A percentile compares a stretch with the other conserved stretches of the same genome.
Conservation (phyloP, 2,113 vertebrate genomes). For the Crypturellus undulatus region DNA sequence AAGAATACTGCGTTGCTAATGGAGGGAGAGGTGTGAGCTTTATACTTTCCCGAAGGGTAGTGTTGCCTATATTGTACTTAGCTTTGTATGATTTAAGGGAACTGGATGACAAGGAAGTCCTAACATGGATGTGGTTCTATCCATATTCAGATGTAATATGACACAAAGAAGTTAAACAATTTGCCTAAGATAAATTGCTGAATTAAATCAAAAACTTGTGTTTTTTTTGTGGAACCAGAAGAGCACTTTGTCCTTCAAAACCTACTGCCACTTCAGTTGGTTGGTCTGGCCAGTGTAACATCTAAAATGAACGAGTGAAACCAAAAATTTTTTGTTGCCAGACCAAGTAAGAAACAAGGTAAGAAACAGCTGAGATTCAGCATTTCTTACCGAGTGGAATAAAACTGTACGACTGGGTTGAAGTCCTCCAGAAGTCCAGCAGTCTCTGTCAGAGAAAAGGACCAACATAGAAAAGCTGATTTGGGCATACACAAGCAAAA, state of each 20-base stretch:
- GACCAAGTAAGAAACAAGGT: background rate
- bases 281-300: background rate
- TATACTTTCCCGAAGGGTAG: background rate
- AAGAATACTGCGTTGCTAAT: background rate
- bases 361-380: background rate
- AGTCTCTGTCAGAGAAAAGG: background rate
- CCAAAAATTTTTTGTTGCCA: background rate
- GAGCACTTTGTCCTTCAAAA: background rate
- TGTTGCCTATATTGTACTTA: background rate
- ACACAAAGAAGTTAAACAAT: background rate
- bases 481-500: background rate
- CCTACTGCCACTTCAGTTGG: background rate
- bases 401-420: rapidly evolving
- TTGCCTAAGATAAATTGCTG: background rate
- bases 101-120: background rate
- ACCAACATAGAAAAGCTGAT: background rate
- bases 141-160: background rate
- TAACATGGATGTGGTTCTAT: background rate
- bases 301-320: background rate
- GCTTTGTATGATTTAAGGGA: background rate
- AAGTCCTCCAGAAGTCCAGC: background rate
- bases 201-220: background rate
- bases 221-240: background rate
- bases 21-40: background rate
- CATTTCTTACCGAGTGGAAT: background rate